Evolutionary conservation across 2,888 invertebrate species (phyloP), one percentile per base, ranked within the genome.

Genomic region (Patella caerulea): DNA sequence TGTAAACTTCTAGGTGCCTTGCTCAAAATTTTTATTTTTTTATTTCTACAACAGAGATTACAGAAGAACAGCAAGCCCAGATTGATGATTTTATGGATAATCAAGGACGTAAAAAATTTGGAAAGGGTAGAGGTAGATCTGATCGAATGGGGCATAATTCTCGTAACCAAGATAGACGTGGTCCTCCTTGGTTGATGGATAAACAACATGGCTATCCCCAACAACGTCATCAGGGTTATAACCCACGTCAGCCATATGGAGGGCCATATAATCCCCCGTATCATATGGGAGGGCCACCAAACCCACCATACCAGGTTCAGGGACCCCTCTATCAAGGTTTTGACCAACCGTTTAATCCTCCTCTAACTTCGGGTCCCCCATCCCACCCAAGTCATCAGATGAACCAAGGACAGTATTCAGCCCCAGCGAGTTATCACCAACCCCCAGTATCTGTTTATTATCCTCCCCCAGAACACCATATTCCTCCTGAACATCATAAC

Each of bases 81-180:
- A 65, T 65, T 17, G 65, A 65, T 65, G 65, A 65, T 24, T 65
- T 65, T 65, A 65, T 65, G 65, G 65, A 65, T 65, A 65, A 65
- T 24, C 65, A 65, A 65, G 65, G 65, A 24, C 19, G 24, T 19
- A 65, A 14, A 65, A 65, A 24, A 24, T 19, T 19, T 24, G 19
- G 24, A 24, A 9, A 24, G 24, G 65, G 65, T 65, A 65, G 65
- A 24, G 65, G 65, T 15, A 19, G 65, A 56, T 15, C 17, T 17
- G 17, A 56, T 24, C 19, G 65, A 12, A 19, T 24, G 14, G 65
- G 65, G 24, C 19, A 24, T 19, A 24, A 24, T 65, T 24, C 65
- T 12, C 19, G 24, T 24, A 65, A 24, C 2, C 65, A 65, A 65
- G 24, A 65, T 24, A 65, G 65, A 65, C 19, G 24, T 65, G 65